Evolutionary conservation across 2,797 vertebrate genomes (phyloP).

Genomic region (Lithobates pipiens): DNA sequence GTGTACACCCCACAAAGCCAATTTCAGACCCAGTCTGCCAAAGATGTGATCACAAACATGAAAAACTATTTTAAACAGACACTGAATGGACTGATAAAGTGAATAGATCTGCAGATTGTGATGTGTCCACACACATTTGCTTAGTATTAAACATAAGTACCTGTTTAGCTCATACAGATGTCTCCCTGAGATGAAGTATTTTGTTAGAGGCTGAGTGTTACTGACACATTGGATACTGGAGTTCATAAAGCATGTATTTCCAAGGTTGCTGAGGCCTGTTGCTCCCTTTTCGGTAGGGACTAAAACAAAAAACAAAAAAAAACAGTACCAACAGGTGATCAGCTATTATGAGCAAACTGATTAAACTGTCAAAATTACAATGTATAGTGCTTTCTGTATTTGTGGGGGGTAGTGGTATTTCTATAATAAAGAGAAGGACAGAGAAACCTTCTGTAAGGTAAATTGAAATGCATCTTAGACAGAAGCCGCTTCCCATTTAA

Average conservation of each 20-base stretch:
- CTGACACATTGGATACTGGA: constrained; percentile 99
- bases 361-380: no score
- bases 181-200: constrained; percentile 96
- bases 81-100: background rate
- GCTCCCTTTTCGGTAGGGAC: constrained; percentile 98
- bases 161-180: constrained; percentile 99
- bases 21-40: background rate
- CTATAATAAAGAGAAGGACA: no score
- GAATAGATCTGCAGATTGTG: background rate
- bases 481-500: no score
- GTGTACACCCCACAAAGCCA: no score
- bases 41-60: background rate
- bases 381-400: no score
- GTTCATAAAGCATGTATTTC: constrained; percentile 99
- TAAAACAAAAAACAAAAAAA: constrained; percentile 64
- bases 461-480: no score
- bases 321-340: background rate
- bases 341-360: background rate
- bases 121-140: background rate
- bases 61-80: no score
- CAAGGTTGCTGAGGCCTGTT: constrained; percentile 96
- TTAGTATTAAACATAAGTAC: constrained; percentile 68
- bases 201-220: constrained; percentile 95
- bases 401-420: no score
- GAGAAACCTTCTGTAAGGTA: no score